Evolutionary conservation across 2,113 vertebrate species (phyloP).

Genomic region (Anser brachyrhynchus): DNA sequence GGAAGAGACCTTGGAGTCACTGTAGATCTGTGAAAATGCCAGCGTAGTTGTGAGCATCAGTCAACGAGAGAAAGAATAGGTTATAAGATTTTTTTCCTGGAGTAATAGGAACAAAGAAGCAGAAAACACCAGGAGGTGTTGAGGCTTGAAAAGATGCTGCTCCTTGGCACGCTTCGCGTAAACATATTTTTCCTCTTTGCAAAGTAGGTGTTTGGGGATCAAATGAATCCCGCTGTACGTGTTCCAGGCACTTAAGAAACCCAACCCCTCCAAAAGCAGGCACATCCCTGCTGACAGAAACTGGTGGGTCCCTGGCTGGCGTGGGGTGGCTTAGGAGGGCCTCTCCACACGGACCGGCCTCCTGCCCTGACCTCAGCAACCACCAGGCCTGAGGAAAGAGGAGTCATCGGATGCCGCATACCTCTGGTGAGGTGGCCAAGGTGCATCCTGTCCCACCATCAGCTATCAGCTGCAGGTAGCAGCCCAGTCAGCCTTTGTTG

Average conservation of each 20-base stretch:
- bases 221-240: background rate
- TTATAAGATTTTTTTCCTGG: constrained; percentile 4
- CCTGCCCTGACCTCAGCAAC: background rate
- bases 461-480: background rate
- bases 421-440: constrained; percentile 37
- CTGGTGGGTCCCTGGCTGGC: background rate
- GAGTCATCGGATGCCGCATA: constrained; percentile 17
- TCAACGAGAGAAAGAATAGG: background rate
- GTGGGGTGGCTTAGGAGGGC: background rate
- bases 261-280: background rate
- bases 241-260: background rate
- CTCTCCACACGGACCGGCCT: background rate
- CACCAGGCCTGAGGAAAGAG: constrained; percentile 12
- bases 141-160: background rate
- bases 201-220: background rate
- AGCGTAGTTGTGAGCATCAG: background rate
- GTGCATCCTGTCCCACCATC: constrained; percentile 41
- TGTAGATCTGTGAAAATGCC: background rate
- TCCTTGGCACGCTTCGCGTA: background rate
- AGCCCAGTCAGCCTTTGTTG: background rate
- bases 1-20: background rate
- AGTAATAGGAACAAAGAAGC: background rate
- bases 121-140: background rate
- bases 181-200: background rate
- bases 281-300: background rate